A percentile compares a stretch with the other conserved stretches of the same genome.
Conservation (phyloP, 1,140 invertebrate genomes). For the Vollenhovia emeryi region DNA sequence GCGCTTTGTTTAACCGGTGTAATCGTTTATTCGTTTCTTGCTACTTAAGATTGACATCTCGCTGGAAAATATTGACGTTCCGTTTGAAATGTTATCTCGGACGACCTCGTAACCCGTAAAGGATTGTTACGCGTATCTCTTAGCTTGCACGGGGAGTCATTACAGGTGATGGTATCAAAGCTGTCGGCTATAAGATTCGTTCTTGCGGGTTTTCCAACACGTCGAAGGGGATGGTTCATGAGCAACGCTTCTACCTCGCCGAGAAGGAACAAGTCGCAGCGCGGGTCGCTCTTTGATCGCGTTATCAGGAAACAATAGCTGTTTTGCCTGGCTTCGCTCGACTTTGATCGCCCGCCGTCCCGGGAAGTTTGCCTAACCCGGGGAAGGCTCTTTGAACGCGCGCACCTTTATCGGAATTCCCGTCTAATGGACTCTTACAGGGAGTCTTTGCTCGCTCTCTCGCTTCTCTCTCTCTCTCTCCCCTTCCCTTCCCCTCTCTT, state of each 20-base stretch:
- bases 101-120: neutral
- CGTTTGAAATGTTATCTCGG: conserved; percentile 1
- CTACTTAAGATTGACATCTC: neutral
- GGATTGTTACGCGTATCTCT: neutral
- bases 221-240: conserved; percentile 27
- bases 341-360: conserved; percentile 67
- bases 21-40: neutral
- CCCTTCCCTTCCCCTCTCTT: neutral
- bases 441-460: conserved; percentile 15
- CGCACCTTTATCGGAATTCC: conserved; percentile 69
- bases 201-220: conserved; percentile 56
- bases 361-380: conserved; percentile 68
- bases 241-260: conserved; percentile 34
- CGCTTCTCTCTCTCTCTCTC: neutral
- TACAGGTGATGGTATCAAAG: conserved; percentile 39
- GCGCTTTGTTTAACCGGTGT: neutral
- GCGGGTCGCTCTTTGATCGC: conserved; percentile 50
- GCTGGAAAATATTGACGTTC: neutral
- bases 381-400: conserved; percentile 61
- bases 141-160: neutral
- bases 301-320: conserved; percentile 73
- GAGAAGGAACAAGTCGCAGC: conserved; percentile 34
- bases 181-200: conserved; percentile 45
- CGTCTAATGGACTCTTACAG: conserved; percentile 64
- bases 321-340: conserved; percentile 67